phyloP scores from a whole-genome alignment of 2,113 vertebrate species.

The Daboia siamensis region DNA sequence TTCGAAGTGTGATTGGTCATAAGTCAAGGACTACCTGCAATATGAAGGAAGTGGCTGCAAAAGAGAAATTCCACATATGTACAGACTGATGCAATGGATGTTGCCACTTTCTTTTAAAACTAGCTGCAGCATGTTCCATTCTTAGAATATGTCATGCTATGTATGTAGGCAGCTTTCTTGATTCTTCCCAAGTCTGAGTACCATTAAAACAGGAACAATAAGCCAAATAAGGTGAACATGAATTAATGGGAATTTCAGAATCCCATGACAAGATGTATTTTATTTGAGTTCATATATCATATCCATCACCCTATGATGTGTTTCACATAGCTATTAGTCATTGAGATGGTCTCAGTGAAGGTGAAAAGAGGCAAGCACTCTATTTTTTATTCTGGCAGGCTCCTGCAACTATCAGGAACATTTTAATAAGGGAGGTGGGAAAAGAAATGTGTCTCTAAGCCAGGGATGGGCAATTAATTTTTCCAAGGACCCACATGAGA shows the following conservation, averaged over 20 bases:
- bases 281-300: not conserved
- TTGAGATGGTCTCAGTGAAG: not conserved
- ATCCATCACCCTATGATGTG: slow-evolving; percentile 1
- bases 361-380: not conserved
- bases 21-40: not conserved
- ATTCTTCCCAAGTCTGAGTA: not conserved
- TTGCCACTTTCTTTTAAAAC: not conserved
- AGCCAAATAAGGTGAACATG: slow-evolving; percentile 1
- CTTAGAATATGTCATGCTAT: not conserved
- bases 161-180: not conserved
- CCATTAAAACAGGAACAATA: slow-evolving; percentile 21
- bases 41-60: not conserved
- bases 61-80: not conserved
- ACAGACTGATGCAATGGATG: not conserved
- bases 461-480: not conserved
- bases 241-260: slow-evolving; percentile 26
- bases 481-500: not conserved
- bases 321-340: slow-evolving; percentile 4
- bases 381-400: not conserved
- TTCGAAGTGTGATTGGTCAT: not conserved
- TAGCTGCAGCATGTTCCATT: not conserved
- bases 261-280: slow-evolving; percentile 16
- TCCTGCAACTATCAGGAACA: slow-evolving; percentile 15
- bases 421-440: not conserved
- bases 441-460: not conserved